A percentile compares a stretch with the other conserved stretches of the same genome.
Evolutionary conservation across 2,888 invertebrate genomes (phyloP).

Genomic region (Sipha maydis): DNA sequence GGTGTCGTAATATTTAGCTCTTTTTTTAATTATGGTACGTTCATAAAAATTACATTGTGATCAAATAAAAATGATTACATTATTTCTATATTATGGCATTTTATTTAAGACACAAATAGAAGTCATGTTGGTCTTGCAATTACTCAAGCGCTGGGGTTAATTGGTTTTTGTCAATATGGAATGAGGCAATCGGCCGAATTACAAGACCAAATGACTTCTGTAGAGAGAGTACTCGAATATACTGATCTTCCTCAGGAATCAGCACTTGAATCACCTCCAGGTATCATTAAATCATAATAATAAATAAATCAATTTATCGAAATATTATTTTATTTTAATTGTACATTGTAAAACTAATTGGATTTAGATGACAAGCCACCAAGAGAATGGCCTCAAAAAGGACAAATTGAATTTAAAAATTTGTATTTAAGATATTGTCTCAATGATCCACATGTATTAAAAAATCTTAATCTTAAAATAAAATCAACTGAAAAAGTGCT

Average conservation of each 20-base stretch:
- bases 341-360: conserved; percentile 5
- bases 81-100: not conserved
- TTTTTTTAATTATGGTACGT: conserved; percentile 67
- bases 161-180: conserved; percentile 87
- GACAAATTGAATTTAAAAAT: conserved; percentile 76
- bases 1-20: conserved; percentile 86
- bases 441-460: no score
- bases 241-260: conserved; percentile 74
- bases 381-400: conserved; percentile 79
- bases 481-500: no score
- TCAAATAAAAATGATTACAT: no score
- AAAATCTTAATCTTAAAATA: no score
- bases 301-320: no score
- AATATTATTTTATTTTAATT: no score
- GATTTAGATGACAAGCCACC: conserved; percentile 66
- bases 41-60: no score
- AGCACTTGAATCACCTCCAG: conserved; percentile 65
- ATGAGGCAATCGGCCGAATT: conserved; percentile 92
- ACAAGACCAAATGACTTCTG: conserved; percentile 88
- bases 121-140: conserved; percentile 83
- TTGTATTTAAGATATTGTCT: conserved; percentile 68
- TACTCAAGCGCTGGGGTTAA: conserved; percentile 82
- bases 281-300: conserved; percentile 50
- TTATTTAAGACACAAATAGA: conserved; percentile 68
- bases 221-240: conserved; percentile 89